Evolutionary conservation across 1,140 invertebrate species (phyloP), one percentile per base, ranked within the genome.

Genomic region (Frieseomelitta varia): DNA sequence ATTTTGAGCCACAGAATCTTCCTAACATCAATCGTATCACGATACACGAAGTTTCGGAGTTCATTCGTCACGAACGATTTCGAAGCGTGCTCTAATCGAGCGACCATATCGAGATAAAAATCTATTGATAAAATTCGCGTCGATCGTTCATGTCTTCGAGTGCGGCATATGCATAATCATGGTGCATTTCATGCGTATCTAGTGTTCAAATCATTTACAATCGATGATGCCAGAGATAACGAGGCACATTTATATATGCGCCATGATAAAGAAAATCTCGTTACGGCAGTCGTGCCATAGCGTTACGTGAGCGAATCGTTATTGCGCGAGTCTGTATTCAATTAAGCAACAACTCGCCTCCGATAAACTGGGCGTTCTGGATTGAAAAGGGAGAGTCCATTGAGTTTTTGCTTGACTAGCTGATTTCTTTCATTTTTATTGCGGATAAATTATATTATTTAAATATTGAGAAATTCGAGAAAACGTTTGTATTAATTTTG

Each of bases 151-250:
- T n/a, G 14, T 56, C 56, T 69, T 78, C 47, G 51, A 39, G 39
- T 34, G 53, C 55, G 82, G 69, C 82, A 84, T 58, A 69, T 84
- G 69, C 82, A 79, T 39, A 74, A 69, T 79, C 77, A 74, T 77
- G 77, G 21, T 69, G n/a, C 51, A 34, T 55, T 69, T 61, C 1
- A n/a, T 61, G 24, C 12, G 12, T n/a, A 61, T 61, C 61, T 74
- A 53, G 24, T 56, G 61, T 11, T 27, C 34, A 68, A 17, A n/a
- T 27, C 65, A 68, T 56, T 68, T 68, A 81, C 56, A 19, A 47
- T 69, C 12, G 69, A 27, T 56, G 63, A 68, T 24, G 51, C 51
- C 12, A 51, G 24, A 47, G 30, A 68, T 82, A 82, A 76, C 73
- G 63, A 68, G 72, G 17, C 39, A 47, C 39, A 47, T 47, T 47